These are phyloP conservation scores for Benitochromis conjunctus DNA, from an alignment of 2,113 vertebrate species.

Conservation along the genomic window DNA sequence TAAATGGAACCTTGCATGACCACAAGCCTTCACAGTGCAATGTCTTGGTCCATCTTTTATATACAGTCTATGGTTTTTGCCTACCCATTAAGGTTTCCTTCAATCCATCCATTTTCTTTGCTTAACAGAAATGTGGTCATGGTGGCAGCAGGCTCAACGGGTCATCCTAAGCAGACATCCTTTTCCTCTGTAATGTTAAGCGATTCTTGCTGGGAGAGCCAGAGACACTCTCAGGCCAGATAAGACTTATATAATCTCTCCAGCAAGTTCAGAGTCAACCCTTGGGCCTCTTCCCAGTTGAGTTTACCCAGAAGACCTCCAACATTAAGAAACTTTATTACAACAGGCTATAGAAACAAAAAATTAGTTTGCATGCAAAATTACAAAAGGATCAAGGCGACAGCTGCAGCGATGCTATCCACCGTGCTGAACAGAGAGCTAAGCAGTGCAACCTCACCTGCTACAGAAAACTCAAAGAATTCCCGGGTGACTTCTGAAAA, in stretches of 20 bases:
- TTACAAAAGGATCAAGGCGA: neutral
- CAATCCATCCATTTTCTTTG: neutral
- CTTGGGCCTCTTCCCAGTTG: neutral
- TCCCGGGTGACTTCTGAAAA: constrained; percentile 80
- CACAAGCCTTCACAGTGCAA: neutral
- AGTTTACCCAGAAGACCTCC: neutral
- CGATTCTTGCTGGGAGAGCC: neutral
- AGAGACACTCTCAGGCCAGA: neutral
- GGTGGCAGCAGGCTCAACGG: neutral
- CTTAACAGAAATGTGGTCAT: neutral
- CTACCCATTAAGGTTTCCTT: neutral
- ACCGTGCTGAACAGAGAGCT: neutral
- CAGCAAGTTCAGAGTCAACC: neutral
- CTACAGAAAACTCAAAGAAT: constrained; percentile 70
- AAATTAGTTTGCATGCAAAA: neutral
- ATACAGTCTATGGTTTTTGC: neutral
- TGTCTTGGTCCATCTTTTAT: too few species aligned
- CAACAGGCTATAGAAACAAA: neutral
- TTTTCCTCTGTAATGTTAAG: neutral
- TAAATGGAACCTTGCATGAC: neutral
- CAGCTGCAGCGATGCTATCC: neutral
- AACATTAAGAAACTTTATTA: neutral
- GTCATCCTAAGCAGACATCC: neutral
- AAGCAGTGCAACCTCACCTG: constrained; percentile 61
- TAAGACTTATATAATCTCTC: neutral